These are phyloP conservation scores for Sphaeridia pumilis DNA, from an alignment of 2,888 invertebrate species.

Conservation along the genomic window DNA sequence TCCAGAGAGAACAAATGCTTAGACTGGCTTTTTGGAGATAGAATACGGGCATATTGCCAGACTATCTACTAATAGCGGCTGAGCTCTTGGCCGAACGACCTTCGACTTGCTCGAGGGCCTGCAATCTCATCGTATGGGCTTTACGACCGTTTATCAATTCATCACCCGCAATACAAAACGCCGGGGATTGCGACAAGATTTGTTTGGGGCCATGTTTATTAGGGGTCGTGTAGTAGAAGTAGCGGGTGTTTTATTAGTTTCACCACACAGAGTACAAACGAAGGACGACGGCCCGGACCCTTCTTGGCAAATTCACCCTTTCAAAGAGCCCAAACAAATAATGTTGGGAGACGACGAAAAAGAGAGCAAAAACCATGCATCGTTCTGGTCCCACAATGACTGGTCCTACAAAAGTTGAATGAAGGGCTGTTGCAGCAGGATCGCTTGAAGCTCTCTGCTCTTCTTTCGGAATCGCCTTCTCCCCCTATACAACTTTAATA, in stretches of 20 bases:
- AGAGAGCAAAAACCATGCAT: not conserved
- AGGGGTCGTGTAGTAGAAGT: too few relatives aligned
- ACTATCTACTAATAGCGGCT: too few relatives aligned
- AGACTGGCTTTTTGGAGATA: too few relatives aligned
- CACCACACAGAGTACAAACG: too few relatives aligned
- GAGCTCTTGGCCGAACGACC: too few relatives aligned
- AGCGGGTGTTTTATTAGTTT: constrained; percentile 5
- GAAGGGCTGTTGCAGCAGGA: not conserved
- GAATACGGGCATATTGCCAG: too few relatives aligned
- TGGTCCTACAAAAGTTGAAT: not conserved
- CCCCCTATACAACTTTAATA: constrained; percentile 9
- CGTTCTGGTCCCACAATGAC: not conserved
- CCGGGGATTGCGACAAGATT: not conserved
- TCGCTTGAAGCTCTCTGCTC: not conserved
- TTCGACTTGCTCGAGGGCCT: too few relatives aligned
- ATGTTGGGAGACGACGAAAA: not conserved
- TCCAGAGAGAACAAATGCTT: too few relatives aligned
- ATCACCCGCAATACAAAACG: not conserved
- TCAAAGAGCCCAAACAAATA: too few relatives aligned
- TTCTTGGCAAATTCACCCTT: too few relatives aligned
- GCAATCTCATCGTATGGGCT: too few relatives aligned
- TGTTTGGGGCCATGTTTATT: constrained; percentile 1
- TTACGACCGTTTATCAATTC: constrained; percentile 1
- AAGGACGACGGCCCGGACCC: too few relatives aligned
- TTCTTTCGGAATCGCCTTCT: not conserved